These are phyloP conservation scores for Watsonalla cultraria DNA, from an alignment of 2,888 invertebrate genomes.

Conservation along the genomic window DNA sequence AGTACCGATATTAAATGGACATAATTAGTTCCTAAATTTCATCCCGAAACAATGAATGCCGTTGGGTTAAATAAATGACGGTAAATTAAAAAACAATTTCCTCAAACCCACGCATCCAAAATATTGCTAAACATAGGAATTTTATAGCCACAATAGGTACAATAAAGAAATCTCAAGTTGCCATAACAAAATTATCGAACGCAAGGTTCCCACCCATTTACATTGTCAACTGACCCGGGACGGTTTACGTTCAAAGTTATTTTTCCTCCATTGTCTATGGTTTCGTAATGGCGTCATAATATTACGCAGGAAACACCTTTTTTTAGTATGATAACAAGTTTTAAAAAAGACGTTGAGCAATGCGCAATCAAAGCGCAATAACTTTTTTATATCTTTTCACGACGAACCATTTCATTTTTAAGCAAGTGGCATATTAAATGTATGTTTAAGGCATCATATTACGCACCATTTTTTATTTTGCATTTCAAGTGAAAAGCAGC, in stretches of 20 bases:
- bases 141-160: neutral
- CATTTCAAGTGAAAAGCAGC: neutral
- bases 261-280: conserved; percentile 39
- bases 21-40: no score
- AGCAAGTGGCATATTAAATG: no score
- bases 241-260: conserved; percentile 34
- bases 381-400: no score
- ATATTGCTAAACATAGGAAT: neutral
- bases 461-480: neutral
- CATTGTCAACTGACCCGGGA: conserved; percentile 49
- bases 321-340: conserved; percentile 10
- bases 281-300: conserved; percentile 41
- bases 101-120: neutral
- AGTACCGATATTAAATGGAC: no score
- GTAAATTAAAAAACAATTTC: neutral
- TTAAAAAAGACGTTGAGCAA: no score
- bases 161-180: conserved; percentile 1
- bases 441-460: neutral
- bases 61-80: no score
- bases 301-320: conserved; percentile 42
- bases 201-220: conserved; percentile 40
- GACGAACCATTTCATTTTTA: no score
- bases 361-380: no score
- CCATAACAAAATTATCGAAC: conserved; percentile 5
- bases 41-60: no score